A percentile compares a stretch with the other conserved stretches of the same genome.
Evolutionary conservation across 2,113 vertebrate species (phyloP).

Genomic region (Rhinichthys klamathensis): DNA sequence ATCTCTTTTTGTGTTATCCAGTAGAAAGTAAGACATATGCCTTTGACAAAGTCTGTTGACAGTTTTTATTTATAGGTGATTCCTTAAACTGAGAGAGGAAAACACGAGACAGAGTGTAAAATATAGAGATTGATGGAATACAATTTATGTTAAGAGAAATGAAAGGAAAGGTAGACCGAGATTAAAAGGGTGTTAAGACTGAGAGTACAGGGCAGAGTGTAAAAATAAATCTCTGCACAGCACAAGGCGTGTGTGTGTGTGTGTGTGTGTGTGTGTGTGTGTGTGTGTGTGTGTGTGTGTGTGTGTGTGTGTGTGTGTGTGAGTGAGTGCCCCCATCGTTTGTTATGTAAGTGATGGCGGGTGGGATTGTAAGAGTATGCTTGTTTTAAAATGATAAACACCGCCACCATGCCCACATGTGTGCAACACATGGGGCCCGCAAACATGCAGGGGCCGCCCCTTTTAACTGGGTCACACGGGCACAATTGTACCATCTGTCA

Average conservation of each 20-base stretch:
- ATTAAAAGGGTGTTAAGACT: slow-evolving; percentile 20
- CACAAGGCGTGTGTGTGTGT: neutral
- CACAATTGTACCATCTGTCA: slow-evolving; percentile 36
- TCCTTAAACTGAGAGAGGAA: neutral
- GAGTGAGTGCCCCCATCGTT: slow-evolving; percentile 25
- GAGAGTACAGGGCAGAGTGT: slow-evolving; percentile 50
- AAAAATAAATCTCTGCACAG: slow-evolving; percentile 38
- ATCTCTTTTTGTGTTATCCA: neutral
- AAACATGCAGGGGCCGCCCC: slow-evolving; percentile 46
- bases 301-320: neutral
- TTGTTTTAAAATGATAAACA: slow-evolving; percentile 69
- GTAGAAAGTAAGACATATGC: neutral
- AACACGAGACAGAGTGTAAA: neutral
- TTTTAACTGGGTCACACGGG: slow-evolving; percentile 35
- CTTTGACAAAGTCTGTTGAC: neutral
- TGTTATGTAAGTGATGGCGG: slow-evolving; percentile 69
- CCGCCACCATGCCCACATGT: slow-evolving; percentile 73
- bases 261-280: neutral
- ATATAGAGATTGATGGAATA: neutral
- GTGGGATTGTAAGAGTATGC: slow-evolving; percentile 52
- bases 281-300: neutral
- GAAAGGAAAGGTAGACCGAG: neutral
- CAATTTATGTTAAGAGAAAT: neutral
- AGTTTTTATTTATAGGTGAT: neutral
- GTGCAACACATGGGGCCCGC: slow-evolving; percentile 68